Base-by-base conservation (phyloP, 2,113 vertebrate genomes). In the Spea multiplicata region DNA sequence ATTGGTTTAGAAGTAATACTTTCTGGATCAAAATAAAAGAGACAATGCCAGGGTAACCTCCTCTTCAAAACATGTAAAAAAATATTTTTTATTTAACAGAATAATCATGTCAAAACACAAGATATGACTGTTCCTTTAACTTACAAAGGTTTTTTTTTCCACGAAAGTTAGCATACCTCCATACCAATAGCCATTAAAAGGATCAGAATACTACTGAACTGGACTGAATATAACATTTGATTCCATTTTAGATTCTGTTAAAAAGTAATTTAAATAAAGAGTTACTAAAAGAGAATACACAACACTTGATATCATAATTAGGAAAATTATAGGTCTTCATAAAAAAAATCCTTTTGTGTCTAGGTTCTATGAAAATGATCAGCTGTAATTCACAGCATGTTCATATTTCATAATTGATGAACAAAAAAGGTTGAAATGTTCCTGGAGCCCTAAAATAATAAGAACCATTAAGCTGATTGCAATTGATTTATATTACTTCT, bases 401-500 rank as follows among this genome's bases (percentile, higher is more conserved):
- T 30, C 14, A 17, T 71, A 53, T 53, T 71, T 71, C 16, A 71
- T 50, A 71, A 48, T 45, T 67, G 66, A 71, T 52, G 6, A 50
- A 52, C 9, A 52, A 52, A 64, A 50, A 71, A 71, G 69, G 48
- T 53, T 71, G 48, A 71, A 17, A 52, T 13, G 46, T 16, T 53
- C 50, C 16, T 52, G 48, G 46, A 12, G 49, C 69, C 46, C 30
- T 71, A 71, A 71, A 48, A 49, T 52, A 30, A 17, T 53, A 71
- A 52, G 46, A 8, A 8, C n/a, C 8, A 48, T 10, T 52, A 14
- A 70, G 6, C 13, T 52, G n/a, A 13, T 17, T 30, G n/a, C n/a
- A 53, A 16, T 67, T 67, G 44, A 67, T 71, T 16, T 52, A 71
- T 71, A 53, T 16, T 71, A 71, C 69, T 17, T 52, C 9, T 17